Evolutionary conservation across 2,888 invertebrate genomes (phyloP), one percentile per base, ranked within the genome.

Genomic region (Lasioglossum morio): DNA sequence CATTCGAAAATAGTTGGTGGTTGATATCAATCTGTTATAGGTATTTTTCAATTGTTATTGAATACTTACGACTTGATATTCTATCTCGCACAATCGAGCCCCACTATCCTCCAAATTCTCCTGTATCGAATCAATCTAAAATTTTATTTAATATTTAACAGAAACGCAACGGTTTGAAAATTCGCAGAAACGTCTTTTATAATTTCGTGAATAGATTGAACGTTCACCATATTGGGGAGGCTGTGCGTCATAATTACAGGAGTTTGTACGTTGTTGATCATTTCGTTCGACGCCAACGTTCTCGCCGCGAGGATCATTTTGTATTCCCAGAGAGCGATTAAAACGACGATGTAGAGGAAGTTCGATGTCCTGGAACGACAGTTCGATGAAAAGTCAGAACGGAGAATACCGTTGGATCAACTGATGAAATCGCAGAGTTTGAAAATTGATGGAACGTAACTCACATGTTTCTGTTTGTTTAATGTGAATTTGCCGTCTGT

Each of bases 61-160:
- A 7, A 5, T 40, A 77, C 81, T 79, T 84, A 87, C 87, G 0
- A 87, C 43, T 84, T 84, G 84, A 34, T 87, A 87, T 14, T 87
- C 81, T 57, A 87, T 81, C 34, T 84, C 79, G 53, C 81, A 87
- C 1, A 69, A 43, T 69, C 16, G 72, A 12, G 34, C 66, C 0
- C 40, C 82, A 3, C 23, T n/a, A 0, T 73, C 74, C 23, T 81
- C 48, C 27, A 66, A 12, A 12, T 57, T 70, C 3, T 81, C 69
- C 16, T 76, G 37, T 5, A 77, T 77, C 30, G 79, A 48, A 34
- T 87, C 66, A 4, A 84, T 81, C 84, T 87, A n/a, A 37, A 73
- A 73, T 81, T 72, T 0, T 14, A 37, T 57, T 14, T 1, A 34
- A 4, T n/a, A n/a, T n/a, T n/a, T n/a, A n/a, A n/a, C n/a, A 23